phyloP scores from a whole-genome alignment of 2,797 vertebrate genomes.

The Sebastes itinus region DNA sequence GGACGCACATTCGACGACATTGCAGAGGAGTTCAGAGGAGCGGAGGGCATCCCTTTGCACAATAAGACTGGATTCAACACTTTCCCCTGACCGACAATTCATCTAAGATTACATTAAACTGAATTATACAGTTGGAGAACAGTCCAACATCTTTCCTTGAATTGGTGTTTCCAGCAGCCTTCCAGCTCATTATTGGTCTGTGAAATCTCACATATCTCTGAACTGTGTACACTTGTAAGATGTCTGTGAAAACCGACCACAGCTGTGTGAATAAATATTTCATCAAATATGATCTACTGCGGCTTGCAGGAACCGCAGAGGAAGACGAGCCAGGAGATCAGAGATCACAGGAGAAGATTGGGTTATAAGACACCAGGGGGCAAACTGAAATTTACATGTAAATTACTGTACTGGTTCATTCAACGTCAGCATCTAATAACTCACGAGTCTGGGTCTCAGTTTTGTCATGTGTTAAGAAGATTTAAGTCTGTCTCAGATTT shows the following conservation, averaged over 20 bases:
- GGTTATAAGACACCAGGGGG: slow-evolving; percentile 10
- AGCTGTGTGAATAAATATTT: slow-evolving; percentile 55
- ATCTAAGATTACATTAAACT: not conserved
- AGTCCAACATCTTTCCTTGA: not conserved
- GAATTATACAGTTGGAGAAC: not conserved
- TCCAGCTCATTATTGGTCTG: slow-evolving; percentile 30
- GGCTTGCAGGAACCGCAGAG: not conserved
- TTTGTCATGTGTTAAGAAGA: not conserved
- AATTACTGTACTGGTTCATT: not conserved
- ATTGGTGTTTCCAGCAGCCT: slow-evolving; percentile 2
- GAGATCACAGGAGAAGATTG: not conserved
- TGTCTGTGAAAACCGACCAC: slow-evolving; percentile 43
- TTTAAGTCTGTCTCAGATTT: not conserved
- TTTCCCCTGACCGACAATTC: slow-evolving; percentile 65
- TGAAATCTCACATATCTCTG: slow-evolving; percentile 68
- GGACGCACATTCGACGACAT: slow-evolving; percentile 81
- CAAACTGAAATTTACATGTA: slow-evolving; percentile 1
- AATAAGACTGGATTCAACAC: slow-evolving; percentile 81
- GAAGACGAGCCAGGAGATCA: slow-evolving; percentile 2
- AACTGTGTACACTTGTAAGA: slow-evolving; percentile 54
- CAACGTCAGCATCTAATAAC: not conserved
- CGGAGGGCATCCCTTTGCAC: slow-evolving; percentile 75
- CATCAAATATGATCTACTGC: slow-evolving; percentile 8
- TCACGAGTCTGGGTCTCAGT: not conserved
- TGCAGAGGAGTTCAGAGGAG: slow-evolving; percentile 74